Evolutionary conservation across 2,113 vertebrate species (phyloP).

Genomic region (Cyphomyrus discorhynchus): DNA sequence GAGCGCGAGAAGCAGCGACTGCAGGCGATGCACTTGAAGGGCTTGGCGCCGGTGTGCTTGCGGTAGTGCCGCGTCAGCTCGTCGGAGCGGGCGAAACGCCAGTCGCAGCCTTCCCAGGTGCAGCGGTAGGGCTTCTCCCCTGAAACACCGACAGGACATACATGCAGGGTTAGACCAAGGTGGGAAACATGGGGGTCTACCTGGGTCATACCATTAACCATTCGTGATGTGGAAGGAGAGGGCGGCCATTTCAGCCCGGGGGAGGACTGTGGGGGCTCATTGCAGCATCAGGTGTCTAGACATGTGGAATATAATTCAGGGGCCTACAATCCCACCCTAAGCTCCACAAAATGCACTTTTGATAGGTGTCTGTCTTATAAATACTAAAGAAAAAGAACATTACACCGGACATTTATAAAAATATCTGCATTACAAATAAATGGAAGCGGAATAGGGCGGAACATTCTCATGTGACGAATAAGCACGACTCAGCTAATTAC

Average conservation of each 20-base stretch:
- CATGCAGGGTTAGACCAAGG: not conserved
- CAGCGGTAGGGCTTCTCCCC: conserved; percentile 61
- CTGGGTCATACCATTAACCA: not conserved
- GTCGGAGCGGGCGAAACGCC: conserved; percentile 79
- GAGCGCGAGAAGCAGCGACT: conserved; percentile 84
- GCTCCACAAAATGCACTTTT: not conserved
- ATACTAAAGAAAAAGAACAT: not conserved
- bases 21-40: conserved; percentile 75
- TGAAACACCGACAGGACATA: conserved; percentile 23
- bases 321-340: not conserved
- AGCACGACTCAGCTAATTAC: not conserved
- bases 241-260: not conserved
- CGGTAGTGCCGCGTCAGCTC: conserved; percentile 79
- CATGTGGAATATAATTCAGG: not conserved
- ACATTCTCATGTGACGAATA: not conserved
- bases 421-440: not conserved
- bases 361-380: not conserved
- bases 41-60: conserved; percentile 81
- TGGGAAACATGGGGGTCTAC: not conserved
- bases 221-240: not conserved
- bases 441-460: not conserved
- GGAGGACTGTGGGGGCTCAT: not conserved
- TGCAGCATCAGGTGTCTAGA: not conserved
- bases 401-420: not conserved
- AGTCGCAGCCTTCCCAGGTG: conserved; percentile 77